Conservation (phyloP, 1,140 invertebrate species). For the Choristoneura fumiferana region DNA sequence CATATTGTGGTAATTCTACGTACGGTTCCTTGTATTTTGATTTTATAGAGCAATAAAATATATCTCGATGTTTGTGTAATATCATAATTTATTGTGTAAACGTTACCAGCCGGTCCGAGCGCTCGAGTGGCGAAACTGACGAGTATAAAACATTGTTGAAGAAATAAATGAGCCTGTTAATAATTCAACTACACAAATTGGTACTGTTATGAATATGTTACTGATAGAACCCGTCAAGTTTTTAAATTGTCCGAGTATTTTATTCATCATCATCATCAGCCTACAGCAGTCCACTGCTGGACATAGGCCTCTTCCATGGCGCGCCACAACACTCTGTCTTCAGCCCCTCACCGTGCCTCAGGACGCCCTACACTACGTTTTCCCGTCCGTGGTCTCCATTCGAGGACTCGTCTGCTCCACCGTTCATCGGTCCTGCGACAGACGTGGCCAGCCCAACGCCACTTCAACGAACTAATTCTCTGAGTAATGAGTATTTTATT, state of each 20-base stretch:
- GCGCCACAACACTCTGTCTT: too few relatives aligned
- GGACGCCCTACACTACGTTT: too few relatives aligned
- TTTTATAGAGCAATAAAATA: slow-evolving; percentile 68
- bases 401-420: too few relatives aligned
- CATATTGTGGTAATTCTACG: slow-evolving; percentile 18
- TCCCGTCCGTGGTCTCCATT: too few relatives aligned
- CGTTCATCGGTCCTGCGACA: too few relatives aligned
- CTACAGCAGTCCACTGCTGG: too few relatives aligned
- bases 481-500: too few relatives aligned
- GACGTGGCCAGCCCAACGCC: too few relatives aligned
- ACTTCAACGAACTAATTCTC: too few relatives aligned
- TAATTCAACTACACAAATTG: not conserved
- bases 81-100: slow-evolving; percentile 71
- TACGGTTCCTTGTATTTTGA: slow-evolving; percentile 37
- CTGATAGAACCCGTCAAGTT: not conserved
- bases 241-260: not conserved
- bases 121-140: slow-evolving; percentile 1
- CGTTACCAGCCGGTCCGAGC: slow-evolving; percentile 30
- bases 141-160: not conserved
- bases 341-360: too few relatives aligned
- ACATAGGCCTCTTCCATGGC: too few relatives aligned
- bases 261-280: too few relatives aligned
- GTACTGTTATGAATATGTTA: not conserved
- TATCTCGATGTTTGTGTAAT: slow-evolving; percentile 65
- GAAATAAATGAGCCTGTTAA: slow-evolving; percentile 9